A percentile compares a stretch with the other conserved stretches of the same genome.
These are phyloP conservation scores for Seira musarum DNA, from an alignment of 2,888 invertebrate genomes.

Conservation along the genomic window DNA sequence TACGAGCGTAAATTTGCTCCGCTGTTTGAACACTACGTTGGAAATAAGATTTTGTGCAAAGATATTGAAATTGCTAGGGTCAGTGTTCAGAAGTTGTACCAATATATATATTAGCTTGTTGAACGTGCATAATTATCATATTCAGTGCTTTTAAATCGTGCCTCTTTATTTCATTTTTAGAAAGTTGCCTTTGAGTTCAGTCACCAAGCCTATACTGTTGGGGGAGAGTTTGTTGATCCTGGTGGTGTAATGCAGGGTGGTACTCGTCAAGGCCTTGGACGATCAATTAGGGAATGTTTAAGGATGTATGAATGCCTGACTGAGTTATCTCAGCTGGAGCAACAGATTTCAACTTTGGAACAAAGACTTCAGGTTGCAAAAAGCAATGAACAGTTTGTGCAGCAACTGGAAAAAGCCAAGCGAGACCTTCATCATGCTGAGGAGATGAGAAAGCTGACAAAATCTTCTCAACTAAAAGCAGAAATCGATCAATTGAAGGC, in stretches of 20 bases:
- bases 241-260: slow-evolving; percentile 93
- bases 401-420: slow-evolving; percentile 57
- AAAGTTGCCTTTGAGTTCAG: slow-evolving; percentile 72
- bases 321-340: slow-evolving; percentile 27
- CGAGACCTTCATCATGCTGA: slow-evolving; percentile 58
- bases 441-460: slow-evolving; percentile 60
- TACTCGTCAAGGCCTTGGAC: slow-evolving; percentile 70
- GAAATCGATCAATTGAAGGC: slow-evolving; percentile 48
- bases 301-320: neutral
- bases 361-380: slow-evolving; percentile 36
- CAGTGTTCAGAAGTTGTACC: slow-evolving; percentile 72
- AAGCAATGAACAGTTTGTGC: slow-evolving; percentile 57
- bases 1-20: slow-evolving; percentile 79
- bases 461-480: slow-evolving; percentile 51
- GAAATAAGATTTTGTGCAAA: slow-evolving; percentile 86
- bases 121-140: neutral
- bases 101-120: too few species aligned
- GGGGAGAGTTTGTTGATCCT: slow-evolving; percentile 94
- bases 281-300: slow-evolving; percentile 29
- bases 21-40: slow-evolving; percentile 93
- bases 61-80: slow-evolving; percentile 86
- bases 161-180: slow-evolving; percentile 29
- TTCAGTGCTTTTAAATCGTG: neutral
- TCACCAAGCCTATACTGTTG: slow-evolving; percentile 81
- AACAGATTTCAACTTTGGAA: slow-evolving; percentile 34